Conservation (phyloP, 1,140 invertebrate species). For the Pseudomyrmex concolor region DNA sequence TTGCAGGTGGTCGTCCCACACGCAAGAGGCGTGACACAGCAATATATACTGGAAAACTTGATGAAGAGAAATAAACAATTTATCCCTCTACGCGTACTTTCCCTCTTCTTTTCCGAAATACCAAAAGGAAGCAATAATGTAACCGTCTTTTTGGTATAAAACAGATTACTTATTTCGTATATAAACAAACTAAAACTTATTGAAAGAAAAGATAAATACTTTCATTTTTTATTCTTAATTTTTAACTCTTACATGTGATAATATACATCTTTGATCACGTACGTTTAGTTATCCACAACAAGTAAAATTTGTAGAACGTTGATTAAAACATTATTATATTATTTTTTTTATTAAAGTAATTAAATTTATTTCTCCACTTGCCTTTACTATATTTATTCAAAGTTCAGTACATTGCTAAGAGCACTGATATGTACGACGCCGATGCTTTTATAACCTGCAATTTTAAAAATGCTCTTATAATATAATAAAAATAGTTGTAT, state of each 20-base stretch:
- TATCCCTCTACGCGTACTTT: neutral
- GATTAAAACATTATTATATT: neutral
- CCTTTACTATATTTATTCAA: neutral
- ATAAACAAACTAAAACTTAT: neutral
- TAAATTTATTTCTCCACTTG: neutral
- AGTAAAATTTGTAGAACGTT: too few relatives aligned
- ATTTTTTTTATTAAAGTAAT: neutral
- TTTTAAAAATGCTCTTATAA: neutral
- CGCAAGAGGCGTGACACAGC: neutral
- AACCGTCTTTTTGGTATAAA: neutral
- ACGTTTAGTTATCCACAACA: too few relatives aligned
- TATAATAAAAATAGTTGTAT: too few relatives aligned
- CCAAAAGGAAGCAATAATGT: constrained; percentile 17
- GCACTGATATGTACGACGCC: constrained; percentile 30
- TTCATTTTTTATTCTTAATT: too few relatives aligned
- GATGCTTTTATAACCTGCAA: constrained; percentile 38
- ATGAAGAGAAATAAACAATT: neutral
- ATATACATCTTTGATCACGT: too few relatives aligned
- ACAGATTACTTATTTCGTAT: neutral
- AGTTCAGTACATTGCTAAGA: constrained; percentile 22
- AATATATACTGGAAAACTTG: too few relatives aligned
- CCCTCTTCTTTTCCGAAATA: neutral
- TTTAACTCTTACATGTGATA: too few relatives aligned
- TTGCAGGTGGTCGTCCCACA: neutral
- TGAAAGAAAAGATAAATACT: neutral